Evolutionary conservation across 2,888 invertebrate species (phyloP), one percentile per base, ranked within the genome.

Genomic region (Diadegma fenestrale): DNA sequence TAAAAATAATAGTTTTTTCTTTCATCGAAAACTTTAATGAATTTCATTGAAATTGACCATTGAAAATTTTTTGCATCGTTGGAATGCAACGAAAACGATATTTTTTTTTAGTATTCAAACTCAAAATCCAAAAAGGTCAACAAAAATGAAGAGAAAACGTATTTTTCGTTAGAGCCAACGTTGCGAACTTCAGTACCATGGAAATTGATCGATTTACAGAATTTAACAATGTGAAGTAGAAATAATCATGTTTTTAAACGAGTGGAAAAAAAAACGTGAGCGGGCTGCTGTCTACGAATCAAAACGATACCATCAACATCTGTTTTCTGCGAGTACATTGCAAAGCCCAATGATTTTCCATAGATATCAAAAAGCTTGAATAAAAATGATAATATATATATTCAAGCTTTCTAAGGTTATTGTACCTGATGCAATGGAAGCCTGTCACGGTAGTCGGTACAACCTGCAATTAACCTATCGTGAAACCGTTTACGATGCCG

Each of bases 381-480:
- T 14, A 58, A 58, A 58, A 26, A 58, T 58, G 0, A 58, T 4
- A 26, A 58, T 58, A 58, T 58, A 58, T 58, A 58, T 58, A 26
- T 58, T 22, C 26, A 58, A 58, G 58, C 58, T 58, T 58, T 58
- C 58, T 26, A 8, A 26, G 58, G 58, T 58, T 58, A 14, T 58
- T 58, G 58, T 80, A 76, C 71, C 63, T 64, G n/a, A n/a, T n/a
- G 45, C 54, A 30, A 58, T 63, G 64, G 45, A 26, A 82, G 84
- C 83, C 84, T 85, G 85, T 86, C 87, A 85, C 75, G 84, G 82
- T 87, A 85, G 84, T 87, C 66, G 64, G 69, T 75, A 68, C 68
- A 86, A 82, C 84, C 64, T 82, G 86, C 79, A 86, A 88, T 88
- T 86, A 87, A 86, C 82, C 81, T 81, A 85, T 83, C 58, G 83